These are phyloP conservation scores for Corydoras sp. DNA, from an alignment of 2,113 vertebrate genomes.

Conservation along the genomic window DNA sequence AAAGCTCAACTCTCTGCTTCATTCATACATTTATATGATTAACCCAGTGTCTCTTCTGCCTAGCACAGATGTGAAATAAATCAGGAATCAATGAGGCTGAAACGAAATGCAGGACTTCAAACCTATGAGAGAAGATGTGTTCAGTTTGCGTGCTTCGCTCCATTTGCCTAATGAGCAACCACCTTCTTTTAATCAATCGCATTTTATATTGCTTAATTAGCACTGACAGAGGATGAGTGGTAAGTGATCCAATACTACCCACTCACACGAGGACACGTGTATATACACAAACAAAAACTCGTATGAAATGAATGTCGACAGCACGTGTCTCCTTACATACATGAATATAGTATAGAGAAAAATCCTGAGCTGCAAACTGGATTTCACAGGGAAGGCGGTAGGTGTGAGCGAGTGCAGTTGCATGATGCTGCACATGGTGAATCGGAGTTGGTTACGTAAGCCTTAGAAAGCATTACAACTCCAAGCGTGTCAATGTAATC, in stretches of 20 bases:
- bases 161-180: constrained; percentile 48
- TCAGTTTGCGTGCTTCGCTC: neutral
- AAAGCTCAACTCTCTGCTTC: neutral
- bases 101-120: neutral
- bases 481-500: constrained; percentile 22
- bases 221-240: constrained; percentile 40
- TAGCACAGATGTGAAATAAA: neutral
- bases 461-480: constrained; percentile 21
- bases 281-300: neutral
- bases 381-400: neutral
- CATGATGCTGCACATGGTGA: neutral
- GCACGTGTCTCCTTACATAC: too few relatives aligned
- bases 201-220: constrained; percentile 66
- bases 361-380: too few relatives aligned
- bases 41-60: neutral
- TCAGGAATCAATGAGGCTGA: constrained; percentile 10
- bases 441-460: constrained; percentile 14
- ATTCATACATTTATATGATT: neutral
- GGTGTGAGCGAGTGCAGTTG: neutral
- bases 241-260: constrained; percentile 10
- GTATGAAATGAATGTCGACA: neutral
- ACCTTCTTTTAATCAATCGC: constrained; percentile 64
- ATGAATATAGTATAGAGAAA: too few relatives aligned
- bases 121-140: neutral
- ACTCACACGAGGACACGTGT: constrained; percentile 1